Conservation (phyloP, 2,113 vertebrate species). For the Eulemur rufifrons region DNA sequence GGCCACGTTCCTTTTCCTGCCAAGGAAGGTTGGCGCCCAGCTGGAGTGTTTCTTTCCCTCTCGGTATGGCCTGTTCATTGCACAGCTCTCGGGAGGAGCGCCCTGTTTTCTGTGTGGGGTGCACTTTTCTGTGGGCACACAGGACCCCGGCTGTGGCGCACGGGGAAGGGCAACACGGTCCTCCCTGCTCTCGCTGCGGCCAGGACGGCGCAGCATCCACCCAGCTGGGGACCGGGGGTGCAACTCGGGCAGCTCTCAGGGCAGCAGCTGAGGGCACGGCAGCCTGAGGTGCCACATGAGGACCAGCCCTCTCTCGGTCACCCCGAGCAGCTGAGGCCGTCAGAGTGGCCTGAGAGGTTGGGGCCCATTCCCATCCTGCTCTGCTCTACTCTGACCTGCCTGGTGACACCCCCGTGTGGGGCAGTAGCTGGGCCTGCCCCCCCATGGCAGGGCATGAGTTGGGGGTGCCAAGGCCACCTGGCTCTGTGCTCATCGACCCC, state of each 20-base stretch:
- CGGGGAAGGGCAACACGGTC: too few relatives aligned
- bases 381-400: neutral
- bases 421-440: neutral
- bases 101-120: rapidly evolving
- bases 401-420: neutral
- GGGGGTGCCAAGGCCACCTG: neutral
- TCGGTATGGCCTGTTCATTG: neutral
- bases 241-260: rapidly evolving
- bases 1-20: neutral
- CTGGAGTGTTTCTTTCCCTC: neutral
- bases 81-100: neutral
- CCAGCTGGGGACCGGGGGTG: neutral
- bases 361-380: neutral
- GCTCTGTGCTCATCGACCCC: neutral
- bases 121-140: neutral
- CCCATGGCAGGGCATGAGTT: neutral
- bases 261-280: neutral
- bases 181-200: neutral
- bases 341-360: too few relatives aligned
- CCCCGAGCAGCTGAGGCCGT: neutral
- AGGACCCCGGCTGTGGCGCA: neutral
- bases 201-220: neutral
- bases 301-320: neutral
- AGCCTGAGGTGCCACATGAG: neutral
- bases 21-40: neutral